Base-by-base conservation (phyloP, 2,797 vertebrate species). In the Catharus ustulatus region DNA sequence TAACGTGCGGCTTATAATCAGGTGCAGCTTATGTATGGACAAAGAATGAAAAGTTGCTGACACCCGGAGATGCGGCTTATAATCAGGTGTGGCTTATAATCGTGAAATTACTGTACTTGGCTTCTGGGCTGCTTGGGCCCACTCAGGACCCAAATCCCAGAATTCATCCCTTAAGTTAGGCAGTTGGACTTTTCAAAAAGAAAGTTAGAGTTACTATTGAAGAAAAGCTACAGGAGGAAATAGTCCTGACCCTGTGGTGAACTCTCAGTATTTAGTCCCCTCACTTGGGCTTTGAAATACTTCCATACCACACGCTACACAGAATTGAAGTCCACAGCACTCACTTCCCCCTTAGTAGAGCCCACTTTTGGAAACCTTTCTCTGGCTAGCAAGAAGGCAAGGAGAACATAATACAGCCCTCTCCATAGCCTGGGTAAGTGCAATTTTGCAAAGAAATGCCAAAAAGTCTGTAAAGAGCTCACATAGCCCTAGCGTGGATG, bases 401-500 rank as follows among this genome's bases (percentile, higher is more conserved):
- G 48, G 19, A 69, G 30, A 38, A 27, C 20, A 15, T 3, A 52
- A 23, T 17, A 59, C 6, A 74, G 24, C 15, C 17, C n/a, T 63
- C 74, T 38, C 30, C 42, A 59, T 42, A 48, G 24, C 24, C 38
- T 11, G 10, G 45, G 18, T 30, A 52, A 75, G 29, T n/a, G 71
- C 9, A 52, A 55, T 72, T 63, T 69, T 72, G 42, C 15, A 72
- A 84, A 71, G 30, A 87, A 71, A 67, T 52, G 9, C 20, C 58
- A 40, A 21, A 11, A 20, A 38, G 57, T 9, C 30, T 32, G 26
- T 64, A 29, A 52, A 64, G 29, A 64, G 6, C 23, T 87, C 54
- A 5, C 1, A 0, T 1, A 71, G 40, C 3, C 15, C 57, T 43
- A 32, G 34, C 11, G 16, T 0, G 0, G 57, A 27, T n/a, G 52